Base-by-base conservation (phyloP, 1,140 invertebrate species). In the Brachionus koreanus region DNA sequence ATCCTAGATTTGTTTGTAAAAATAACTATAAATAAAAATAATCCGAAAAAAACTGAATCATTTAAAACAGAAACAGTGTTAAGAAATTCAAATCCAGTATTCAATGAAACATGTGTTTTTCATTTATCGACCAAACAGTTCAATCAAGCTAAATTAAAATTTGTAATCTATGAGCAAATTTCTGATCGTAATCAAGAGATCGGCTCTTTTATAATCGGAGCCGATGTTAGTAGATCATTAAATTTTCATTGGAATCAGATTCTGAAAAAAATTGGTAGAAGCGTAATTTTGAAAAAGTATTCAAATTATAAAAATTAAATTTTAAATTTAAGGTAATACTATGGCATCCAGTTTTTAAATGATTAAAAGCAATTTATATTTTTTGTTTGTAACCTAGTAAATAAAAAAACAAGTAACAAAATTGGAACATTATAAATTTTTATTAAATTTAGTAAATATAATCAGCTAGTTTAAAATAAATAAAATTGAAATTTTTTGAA, bases 241-340 rank as follows among this genome's bases (percentile, higher is more conserved):
- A 42, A 43, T 69, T 69, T 33, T 5, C 69, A 74, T 46, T 74
- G 69, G 69, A 43, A 46, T 46, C 16, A 46, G 7, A 74, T 74
- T 16, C 12, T 74, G 12, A 74, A 16, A 74, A 33, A 46, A 74
- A 9, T 74, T 23, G 10, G 39, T 74, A n/a, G 69, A 25, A 43
- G 43, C 25, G 69, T 74, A 74, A 74, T 5, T 33, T 23, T 43
- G 42, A 25, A 46, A 25, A 2, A 19, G 46, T 7, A 12, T 74
- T 9, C 1, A 5, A 25, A 25, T 46, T n/a, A 25, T 46, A 46
- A 23, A 43, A 69, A 19, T 33, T n/a, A 65, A 37, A 3, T 69
- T n/a, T 46, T 74, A 10, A 23, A 46, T 65, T 65, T 29, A 46
- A 74, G 69, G 69, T 74, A 13, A 25, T 43, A 23, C 7, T 74